Conservation (phyloP, 2,888 invertebrate species). For the Volucella bombylans region DNA sequence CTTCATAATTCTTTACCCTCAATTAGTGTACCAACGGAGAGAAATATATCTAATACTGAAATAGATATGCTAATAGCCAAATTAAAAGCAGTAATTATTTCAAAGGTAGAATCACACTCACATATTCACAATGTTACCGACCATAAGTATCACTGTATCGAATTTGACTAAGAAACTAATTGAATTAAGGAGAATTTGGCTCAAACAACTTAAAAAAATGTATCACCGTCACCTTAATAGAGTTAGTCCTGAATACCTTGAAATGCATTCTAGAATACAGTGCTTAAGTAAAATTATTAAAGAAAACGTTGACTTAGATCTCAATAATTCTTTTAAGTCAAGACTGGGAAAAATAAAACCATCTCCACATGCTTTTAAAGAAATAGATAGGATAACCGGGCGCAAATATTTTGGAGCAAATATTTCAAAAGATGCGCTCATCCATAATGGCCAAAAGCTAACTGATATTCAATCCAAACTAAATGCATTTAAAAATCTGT, state of each 20-base stretch:
- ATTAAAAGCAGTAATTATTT: background rate
- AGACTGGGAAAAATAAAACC: background rate
- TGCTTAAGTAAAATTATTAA: constrained; percentile 8
- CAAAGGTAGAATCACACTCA: constrained; percentile 15
- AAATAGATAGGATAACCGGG: constrained; percentile 1
- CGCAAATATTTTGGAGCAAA: too few relatives aligned
- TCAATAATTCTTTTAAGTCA: background rate
- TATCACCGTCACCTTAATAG: constrained; percentile 6
- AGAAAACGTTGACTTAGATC: constrained; percentile 2
- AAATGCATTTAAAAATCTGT: too few relatives aligned
- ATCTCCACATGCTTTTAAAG: constrained; percentile 17
- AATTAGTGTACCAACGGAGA: too few relatives aligned
- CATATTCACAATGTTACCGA: background rate
- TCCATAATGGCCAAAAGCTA: background rate
- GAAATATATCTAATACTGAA: too few relatives aligned
- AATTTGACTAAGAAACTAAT: constrained; percentile 12
- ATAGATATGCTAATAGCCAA: too few relatives aligned
- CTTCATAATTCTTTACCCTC: too few relatives aligned
- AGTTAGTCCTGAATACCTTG: constrained; percentile 7
- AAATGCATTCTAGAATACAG: constrained; percentile 1
- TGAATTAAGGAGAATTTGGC: constrained; percentile 3
- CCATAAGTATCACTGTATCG: constrained; percentile 6
- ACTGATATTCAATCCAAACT: constrained; percentile 1
- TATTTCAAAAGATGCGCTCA: too few relatives aligned
- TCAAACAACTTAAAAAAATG: constrained; percentile 16